A percentile compares a stretch with the other conserved stretches of the same genome.
Conservation (phyloP, 2,888 invertebrate species). For the Drosophila cognata region DNA sequence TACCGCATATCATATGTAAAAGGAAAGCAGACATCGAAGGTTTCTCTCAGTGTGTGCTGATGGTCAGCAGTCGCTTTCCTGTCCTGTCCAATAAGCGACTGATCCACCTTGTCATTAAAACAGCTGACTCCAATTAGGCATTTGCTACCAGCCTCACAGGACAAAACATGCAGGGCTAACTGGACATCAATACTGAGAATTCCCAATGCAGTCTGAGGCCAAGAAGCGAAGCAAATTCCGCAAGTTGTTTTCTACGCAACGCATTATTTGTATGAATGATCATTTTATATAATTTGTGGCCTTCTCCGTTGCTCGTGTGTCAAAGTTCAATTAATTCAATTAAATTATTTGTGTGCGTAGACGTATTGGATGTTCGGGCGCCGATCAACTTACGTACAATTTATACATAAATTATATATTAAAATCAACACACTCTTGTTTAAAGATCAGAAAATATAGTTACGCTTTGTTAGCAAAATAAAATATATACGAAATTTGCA, state of each 20-base stretch:
- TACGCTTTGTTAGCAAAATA: slow-evolving; percentile 11
- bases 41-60: slow-evolving; percentile 60
- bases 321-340: slow-evolving; percentile 84
- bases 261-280: slow-evolving; percentile 36
- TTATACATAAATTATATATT: background rate
- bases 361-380: slow-evolving; percentile 17
- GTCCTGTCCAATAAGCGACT: slow-evolving; percentile 70
- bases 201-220: slow-evolving; percentile 36
- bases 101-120: slow-evolving; percentile 64
- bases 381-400: slow-evolving; percentile 17
- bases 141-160: slow-evolving; percentile 51
- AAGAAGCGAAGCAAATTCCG: slow-evolving; percentile 26
- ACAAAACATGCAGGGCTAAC: background rate
- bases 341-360: slow-evolving; percentile 71
- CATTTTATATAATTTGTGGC: slow-evolving; percentile 46
- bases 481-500: slow-evolving; percentile 10
- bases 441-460: slow-evolving; percentile 18
- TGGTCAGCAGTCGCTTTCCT: slow-evolving; percentile 26
- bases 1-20: background rate
- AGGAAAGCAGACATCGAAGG: background rate
- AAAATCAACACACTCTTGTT: slow-evolving; percentile 7
- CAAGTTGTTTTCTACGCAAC: slow-evolving; percentile 2
- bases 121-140: slow-evolving; percentile 79
- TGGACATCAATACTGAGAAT: slow-evolving; percentile 33
- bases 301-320: slow-evolving; percentile 53